Evolutionary conservation across 2,797 vertebrate genomes (phyloP), one percentile per base, ranked within the genome.

Genomic region (Pempheris klunzingeri): DNA sequence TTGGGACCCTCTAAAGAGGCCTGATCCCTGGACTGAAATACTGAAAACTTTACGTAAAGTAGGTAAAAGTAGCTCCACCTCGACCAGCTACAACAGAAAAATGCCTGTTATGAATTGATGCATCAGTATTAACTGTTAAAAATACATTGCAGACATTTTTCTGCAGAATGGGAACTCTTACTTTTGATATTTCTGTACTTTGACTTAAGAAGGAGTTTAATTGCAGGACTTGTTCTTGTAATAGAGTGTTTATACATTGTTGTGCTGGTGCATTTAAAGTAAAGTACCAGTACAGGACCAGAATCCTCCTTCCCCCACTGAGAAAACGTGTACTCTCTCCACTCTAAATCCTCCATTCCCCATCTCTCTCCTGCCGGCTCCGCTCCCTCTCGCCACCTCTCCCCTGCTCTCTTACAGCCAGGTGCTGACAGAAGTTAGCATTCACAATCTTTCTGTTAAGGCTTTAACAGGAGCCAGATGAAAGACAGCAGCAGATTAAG

Each of bases 401-500:
- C 69, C 76, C 63, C 78, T 61, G 68, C 88, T 78, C 88, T 87
- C 89, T 93, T 93, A 94, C 93, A 90, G 89, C 52, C 71, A 93
- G 92, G 93, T 77, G 95, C 89, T 95, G 95, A 95, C 92, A 95
- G 94, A 94, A 91, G 90, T 92, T 87, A 82, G 90, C 93, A 88
- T 94, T 95, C 91, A 91, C 85, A 92, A 88, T 93, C 93, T 94
- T 91, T 93, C 89, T 92, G 90, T 88, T 89, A 78, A 87, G 91
- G 93, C 87, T 89, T 92, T 94, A 94, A 95, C 94, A 92, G 92
- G 90, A 93, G 91, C 86, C 91, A 95, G 95, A 93, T 95, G 95
- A 96, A 94, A 95, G 95, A 95, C 93, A 87, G 89, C 91, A 84
- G 90, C 91, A 93, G 93, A 95, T 95, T 93, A 95, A 93, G 94